Evolutionary conservation across 2,113 vertebrate genomes (phyloP), one percentile per base, ranked within the genome.

Genomic region (Sphyrna mokarran): DNA sequence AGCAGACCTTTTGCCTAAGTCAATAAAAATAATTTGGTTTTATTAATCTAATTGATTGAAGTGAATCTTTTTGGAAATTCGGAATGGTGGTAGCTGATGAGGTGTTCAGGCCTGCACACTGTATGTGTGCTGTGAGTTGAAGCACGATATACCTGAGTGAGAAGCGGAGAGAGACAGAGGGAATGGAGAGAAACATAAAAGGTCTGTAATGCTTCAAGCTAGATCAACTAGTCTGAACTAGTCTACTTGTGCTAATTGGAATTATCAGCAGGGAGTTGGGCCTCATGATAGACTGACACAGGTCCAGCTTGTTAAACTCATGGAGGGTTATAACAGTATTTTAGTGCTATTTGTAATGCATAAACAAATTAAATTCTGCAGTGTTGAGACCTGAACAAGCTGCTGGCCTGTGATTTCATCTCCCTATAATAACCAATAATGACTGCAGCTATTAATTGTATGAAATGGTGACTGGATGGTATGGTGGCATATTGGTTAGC

Each of bases 361-460:
- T 58, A 90, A 90, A 54, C 87, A 90, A 58, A 90, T 90, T 90
- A 90, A 61, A 33, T 58, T 90, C 87, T 90, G 87, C 87, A 90
- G 54, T n/a, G 54, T 90, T 90, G 54, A 90, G 87, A 33, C 26
- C 48, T 90, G 54, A 90, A 90, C 61, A 61, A 54, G 87, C 54
- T 61, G 87, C 87, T 33, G 29, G 48, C 54, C 87, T 54, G 33
- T 89, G 29, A 89, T 61, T 90, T 90, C 26, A 90, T 90, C 61
- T 29, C 26, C 54, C 29, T 61, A 16, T 26, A 29, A 61, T 33
- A 54, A 26, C 29, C 11, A 58, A 26, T 61, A 61, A 33, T 90
- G 87, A 48, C 86, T 58, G 26, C 48, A 58, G 26, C 48, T 89
- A 89, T 89, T 58, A 29, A 54, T 89, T 13, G 54, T 29, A 90